Percentiles rank a stretch among this genome's conserved stretches.
Conservation (phyloP, 2,888 invertebrate species). For the Meloe dianella region DNA sequence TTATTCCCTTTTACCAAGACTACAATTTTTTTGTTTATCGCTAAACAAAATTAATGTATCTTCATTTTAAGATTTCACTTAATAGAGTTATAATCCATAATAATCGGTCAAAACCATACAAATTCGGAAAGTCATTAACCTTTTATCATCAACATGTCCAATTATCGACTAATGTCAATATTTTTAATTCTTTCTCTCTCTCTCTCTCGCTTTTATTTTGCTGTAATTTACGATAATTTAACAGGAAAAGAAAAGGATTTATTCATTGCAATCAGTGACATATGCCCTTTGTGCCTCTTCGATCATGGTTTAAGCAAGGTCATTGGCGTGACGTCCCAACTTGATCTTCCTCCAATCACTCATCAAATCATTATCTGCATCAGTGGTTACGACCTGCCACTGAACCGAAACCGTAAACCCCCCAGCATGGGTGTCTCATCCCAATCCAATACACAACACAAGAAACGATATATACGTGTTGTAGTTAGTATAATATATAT, state of each 20-base stretch:
- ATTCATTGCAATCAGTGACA: slow-evolving; percentile 27
- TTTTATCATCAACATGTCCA: slow-evolving; percentile 29
- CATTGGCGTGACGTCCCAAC: slow-evolving; percentile 47
- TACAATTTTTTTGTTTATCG: background rate
- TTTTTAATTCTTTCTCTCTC: background rate
- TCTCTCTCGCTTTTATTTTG: too few species aligned
- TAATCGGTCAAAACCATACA: slow-evolving; percentile 19
- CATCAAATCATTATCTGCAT: slow-evolving; percentile 50
- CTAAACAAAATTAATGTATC: background rate
- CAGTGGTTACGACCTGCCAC: slow-evolving; percentile 47
- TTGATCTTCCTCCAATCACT: slow-evolving; percentile 40
- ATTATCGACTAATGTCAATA: slow-evolving; percentile 18
- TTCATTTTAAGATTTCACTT: background rate
- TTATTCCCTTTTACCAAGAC: background rate
- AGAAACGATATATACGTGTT: too few species aligned
- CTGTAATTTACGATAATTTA: background rate
- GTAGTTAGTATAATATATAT: too few species aligned
- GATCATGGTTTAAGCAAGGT: slow-evolving; percentile 47
- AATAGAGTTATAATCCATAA: slow-evolving; percentile 1
- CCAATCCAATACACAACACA: background rate
- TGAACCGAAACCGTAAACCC: slow-evolving; percentile 40
- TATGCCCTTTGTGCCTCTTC: slow-evolving; percentile 39
- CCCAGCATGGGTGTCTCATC: background rate
- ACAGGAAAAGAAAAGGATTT: slow-evolving; percentile 4
- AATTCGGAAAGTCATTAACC: slow-evolving; percentile 30